Base-by-base conservation (phyloP, 2,113 vertebrate species). In the Cyphomyrus discorhynchus region DNA sequence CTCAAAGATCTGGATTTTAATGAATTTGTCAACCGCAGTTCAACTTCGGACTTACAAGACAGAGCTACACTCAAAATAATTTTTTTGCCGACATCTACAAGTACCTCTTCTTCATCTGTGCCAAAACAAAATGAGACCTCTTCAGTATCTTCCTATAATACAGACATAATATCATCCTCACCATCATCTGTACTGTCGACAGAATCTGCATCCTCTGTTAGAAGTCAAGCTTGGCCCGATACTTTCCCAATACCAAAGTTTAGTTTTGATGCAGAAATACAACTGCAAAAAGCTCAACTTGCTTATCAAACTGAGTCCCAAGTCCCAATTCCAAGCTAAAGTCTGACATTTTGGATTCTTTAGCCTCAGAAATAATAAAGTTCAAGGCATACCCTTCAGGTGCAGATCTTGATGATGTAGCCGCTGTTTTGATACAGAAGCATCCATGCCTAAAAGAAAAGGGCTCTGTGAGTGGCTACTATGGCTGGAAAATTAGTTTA, bases 1-100 rank as follows among this genome's bases (percentile, higher is more conserved):
- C 89, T 90, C 80, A 89, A 52, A 45, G 46, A 88, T 15, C 24
- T 27, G 84, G 88, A 91, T 45, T 91, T 90, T 87, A 58, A 90
- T 46, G 83, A 90, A 42, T 91, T 70, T 84, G 27, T 91, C 3
- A 90, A 91, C 58, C 47, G 88, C 31, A 89, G 90, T 17, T 89
- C 84, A 21, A 88, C 80, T 7, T 24, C 82, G 31, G 88, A 89
- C 8, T 35, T 90, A 27, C 42, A 88, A 50, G 24, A 90, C 90
- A 74, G 39, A 21, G 74, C 42, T n/a, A 92, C 89, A 50, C 8
- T 91, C 10, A 92, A 91, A 92, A 77, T 89, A 42, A 24, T 90
- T 62, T n/a, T 62, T n/a, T n/a, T 62, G 56, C 56, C 21, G 21
- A 62, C 56, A 62, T 62, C 56, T n/a, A 17, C 56, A 62, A 62